Conservation (phyloP, 2,888 invertebrate species). For the Tolmerus cingulatus region DNA sequence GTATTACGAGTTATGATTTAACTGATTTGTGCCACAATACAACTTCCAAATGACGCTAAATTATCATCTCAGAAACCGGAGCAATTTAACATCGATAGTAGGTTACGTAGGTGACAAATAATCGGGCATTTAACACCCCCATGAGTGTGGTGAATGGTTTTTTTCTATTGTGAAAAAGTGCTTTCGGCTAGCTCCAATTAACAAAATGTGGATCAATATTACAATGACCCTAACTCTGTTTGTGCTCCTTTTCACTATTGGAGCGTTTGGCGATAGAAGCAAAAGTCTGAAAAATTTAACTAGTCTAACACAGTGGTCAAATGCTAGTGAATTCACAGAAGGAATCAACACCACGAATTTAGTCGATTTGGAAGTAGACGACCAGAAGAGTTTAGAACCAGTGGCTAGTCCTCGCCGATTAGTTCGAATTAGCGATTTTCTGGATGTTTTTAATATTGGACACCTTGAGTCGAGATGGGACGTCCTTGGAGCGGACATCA, state of each 20-base stretch:
- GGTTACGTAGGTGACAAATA: neutral
- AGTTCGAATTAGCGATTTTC: slow-evolving; percentile 57
- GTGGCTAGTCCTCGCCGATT: slow-evolving; percentile 54
- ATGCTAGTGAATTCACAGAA: slow-evolving; percentile 39
- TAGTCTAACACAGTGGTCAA: slow-evolving; percentile 29
- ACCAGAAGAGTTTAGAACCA: slow-evolving; percentile 37
- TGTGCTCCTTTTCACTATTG: neutral
- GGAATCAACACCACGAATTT: neutral
- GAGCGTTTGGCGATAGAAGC: slow-evolving; percentile 27
- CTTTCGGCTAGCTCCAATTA: neutral
- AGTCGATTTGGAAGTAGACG: slow-evolving; percentile 37
- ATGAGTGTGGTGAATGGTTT: neutral
- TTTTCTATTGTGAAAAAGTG: neutral
- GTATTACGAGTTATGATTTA: neutral
- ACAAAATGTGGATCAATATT: neutral
- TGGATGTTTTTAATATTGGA: slow-evolving; percentile 60
- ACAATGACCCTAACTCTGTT: neutral
- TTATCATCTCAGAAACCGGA: neutral
- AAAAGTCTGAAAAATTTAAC: slow-evolving; percentile 29
- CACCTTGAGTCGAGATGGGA: slow-evolving; percentile 58
- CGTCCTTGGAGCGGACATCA: slow-evolving; percentile 52
- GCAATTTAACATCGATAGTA: neutral
- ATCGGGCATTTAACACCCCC: neutral
- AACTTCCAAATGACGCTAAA: neutral
- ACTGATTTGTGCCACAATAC: neutral